phyloP scores from a whole-genome alignment of 2,888 invertebrate species.

The Acanthopleura granulata region DNA sequence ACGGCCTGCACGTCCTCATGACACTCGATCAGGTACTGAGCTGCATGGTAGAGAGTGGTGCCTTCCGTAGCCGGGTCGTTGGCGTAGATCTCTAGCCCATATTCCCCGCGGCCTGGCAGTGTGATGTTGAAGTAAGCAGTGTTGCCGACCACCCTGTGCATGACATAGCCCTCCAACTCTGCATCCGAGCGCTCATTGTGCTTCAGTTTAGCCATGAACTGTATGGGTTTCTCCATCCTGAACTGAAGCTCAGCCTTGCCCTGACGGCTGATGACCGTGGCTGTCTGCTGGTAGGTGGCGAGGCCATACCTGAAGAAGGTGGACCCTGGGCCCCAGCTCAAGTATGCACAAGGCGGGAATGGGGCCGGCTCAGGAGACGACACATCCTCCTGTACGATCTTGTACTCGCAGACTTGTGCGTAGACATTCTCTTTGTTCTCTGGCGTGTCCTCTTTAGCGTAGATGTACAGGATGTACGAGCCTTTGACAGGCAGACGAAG shows the following conservation, averaged over 20 bases:
- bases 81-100: conserved; percentile 67
- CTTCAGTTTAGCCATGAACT: conserved; percentile 69
- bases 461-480: conserved; percentile 68
- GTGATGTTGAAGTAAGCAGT: conserved; percentile 67
- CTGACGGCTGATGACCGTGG: conserved; percentile 62
- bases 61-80: conserved; percentile 68
- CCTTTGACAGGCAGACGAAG: conserved; percentile 65
- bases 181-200: conserved; percentile 59
- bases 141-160: conserved; percentile 66
- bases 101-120: conserved; percentile 65
- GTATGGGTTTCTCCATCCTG: conserved; percentile 59
- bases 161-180: conserved; percentile 64
- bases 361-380: conserved; percentile 51
- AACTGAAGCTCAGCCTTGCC: conserved; percentile 67
- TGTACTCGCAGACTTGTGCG: conserved; percentile 69
- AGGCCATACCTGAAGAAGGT: conserved; percentile 64
- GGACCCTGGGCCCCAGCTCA: conserved; percentile 68
- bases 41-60: conserved; percentile 66
- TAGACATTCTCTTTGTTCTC: conserved; percentile 68
- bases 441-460: conserved; percentile 67
- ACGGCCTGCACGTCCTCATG: conserved; percentile 61
- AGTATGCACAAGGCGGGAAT: conserved; percentile 68
- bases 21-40: conserved; percentile 66
- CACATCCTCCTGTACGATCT: conserved; percentile 61
- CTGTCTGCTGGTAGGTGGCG: conserved; percentile 63